Evolutionary conservation across 2,888 invertebrate species (phyloP), one percentile per base, ranked within the genome.

Genomic region (Drosophila ezoana): DNA sequence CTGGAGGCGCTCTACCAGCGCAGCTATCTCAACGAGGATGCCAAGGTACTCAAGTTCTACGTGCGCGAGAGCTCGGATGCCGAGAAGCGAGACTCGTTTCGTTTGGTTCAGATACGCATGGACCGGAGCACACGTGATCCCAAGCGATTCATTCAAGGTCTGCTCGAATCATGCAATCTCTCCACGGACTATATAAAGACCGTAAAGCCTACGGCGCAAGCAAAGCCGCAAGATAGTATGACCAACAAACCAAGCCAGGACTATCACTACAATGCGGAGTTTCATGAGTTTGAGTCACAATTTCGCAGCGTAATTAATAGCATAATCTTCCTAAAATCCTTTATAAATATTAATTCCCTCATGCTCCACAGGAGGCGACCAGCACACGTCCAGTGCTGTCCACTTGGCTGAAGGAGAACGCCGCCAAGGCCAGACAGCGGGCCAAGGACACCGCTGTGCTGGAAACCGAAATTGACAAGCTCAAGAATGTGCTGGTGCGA

Each of bases 141-240:
- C 64, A 95, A 95, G 82, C 95, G 95, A 8, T 95, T 98, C 40
- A 93, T 95, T 9, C 95, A 95, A 90, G 92, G 85, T 43, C 94
- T 98, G 73, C 93, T 98, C 67, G 95, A 95, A 90, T 95, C 96
- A 33, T 98, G 97, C 92, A 95, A 96, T 90, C 94, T 98, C 70
- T 95, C 98, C 5, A 97, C 98, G n/a, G 95, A 96, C 44, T 97
- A 97, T 92, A 94, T 98, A 6, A 97, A 97, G 90, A 95, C 94
- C 91, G 95, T 96, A 0, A 91, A 90, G 63, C 20, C 84, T 6
- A 48, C 54, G 35, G 16, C 49, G 62, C 48, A 47, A n/a, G 20
- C 62, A 9, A 77, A 67, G 23, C 48, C 58, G 13, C 57, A 47
- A 2, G 52, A 53, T 2, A 62, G 65, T 43, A 51, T 77, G 66